Percentiles rank a stretch among this genome's conserved stretches.
Conservation (phyloP, 2,888 invertebrate genomes). For the Autographa pulchrina region DNA sequence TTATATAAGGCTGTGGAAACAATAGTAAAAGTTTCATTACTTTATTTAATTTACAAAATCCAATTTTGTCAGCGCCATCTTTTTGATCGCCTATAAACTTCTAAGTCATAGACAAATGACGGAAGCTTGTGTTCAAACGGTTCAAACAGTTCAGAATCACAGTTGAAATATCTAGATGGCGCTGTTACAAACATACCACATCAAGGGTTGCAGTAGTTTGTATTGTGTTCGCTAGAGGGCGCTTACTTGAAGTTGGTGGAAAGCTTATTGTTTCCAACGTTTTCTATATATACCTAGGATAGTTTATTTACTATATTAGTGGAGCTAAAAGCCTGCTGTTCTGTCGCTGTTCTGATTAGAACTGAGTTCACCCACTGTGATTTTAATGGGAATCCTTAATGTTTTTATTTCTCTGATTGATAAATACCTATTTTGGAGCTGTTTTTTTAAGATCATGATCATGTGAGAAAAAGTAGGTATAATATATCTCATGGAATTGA, state of each 20-base stretch:
- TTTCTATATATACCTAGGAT: too few relatives aligned
- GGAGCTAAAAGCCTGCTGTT: slow-evolving; percentile 69
- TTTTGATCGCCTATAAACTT: neutral
- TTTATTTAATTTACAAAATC: too few relatives aligned
- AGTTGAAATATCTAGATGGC: slow-evolving; percentile 30
- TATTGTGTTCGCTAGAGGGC: slow-evolving; percentile 25
- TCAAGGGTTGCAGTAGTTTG: neutral
- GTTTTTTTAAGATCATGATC: too few relatives aligned
- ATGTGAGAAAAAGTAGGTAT: neutral
- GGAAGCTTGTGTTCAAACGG: fast-evolving
- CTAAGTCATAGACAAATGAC: fast-evolving
- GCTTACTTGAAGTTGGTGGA: neutral
- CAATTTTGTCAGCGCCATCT: slow-evolving; percentile 63
- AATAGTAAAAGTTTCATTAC: too few relatives aligned
- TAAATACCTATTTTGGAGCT: too few relatives aligned
- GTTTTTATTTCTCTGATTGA: too few relatives aligned
- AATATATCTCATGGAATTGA: too few relatives aligned
- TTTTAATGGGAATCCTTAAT: slow-evolving; percentile 31
- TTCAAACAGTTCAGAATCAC: too few relatives aligned
- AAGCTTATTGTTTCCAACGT: neutral
- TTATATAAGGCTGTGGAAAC: too few relatives aligned
- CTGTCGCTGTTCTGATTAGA: slow-evolving; percentile 37
- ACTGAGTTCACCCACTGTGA: slow-evolving; percentile 53
- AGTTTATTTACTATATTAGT: slow-evolving; percentile 3
- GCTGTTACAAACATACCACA: neutral